Percentiles rank a stretch among this genome's conserved stretches.
phyloP scores from a whole-genome alignment of 2,113 vertebrate genomes.

The Microtus richardsoni region DNA sequence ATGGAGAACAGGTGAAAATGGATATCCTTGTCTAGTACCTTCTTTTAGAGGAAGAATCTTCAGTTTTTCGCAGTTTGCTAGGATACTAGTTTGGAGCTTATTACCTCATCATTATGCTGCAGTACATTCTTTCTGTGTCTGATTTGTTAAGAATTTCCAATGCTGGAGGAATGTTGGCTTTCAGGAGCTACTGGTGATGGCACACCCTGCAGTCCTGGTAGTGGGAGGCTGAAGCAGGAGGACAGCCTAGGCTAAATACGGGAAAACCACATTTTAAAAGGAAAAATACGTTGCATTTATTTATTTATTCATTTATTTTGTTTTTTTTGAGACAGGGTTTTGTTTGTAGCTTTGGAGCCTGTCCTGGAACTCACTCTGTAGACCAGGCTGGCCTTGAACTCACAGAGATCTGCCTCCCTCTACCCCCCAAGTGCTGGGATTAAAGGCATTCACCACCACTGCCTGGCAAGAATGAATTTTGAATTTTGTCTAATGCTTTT shows the following conservation, averaged over 20 bases:
- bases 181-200: neutral
- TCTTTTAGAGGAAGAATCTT: neutral
- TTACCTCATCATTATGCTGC: neutral
- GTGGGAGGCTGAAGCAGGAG: neutral
- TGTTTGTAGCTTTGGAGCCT: no score
- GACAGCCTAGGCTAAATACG: neutral
- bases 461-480: neutral
- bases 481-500: neutral
- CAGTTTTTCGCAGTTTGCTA: neutral
- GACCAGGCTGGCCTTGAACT: no score
- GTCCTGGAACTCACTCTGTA: no score
- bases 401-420: no score
- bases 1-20: neutral
- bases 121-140: neutral
- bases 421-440: no score
- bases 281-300: neutral
- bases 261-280: neutral
- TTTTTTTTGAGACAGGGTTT: no score
- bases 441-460: no score
- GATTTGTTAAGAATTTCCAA: neutral
- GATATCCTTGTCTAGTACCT: neutral
- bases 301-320: no score
- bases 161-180: neutral
- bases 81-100: neutral
- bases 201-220: no score